Base-by-base conservation (phyloP, 2,888 invertebrate species). In the Callyntrura guangdongensis region DNA sequence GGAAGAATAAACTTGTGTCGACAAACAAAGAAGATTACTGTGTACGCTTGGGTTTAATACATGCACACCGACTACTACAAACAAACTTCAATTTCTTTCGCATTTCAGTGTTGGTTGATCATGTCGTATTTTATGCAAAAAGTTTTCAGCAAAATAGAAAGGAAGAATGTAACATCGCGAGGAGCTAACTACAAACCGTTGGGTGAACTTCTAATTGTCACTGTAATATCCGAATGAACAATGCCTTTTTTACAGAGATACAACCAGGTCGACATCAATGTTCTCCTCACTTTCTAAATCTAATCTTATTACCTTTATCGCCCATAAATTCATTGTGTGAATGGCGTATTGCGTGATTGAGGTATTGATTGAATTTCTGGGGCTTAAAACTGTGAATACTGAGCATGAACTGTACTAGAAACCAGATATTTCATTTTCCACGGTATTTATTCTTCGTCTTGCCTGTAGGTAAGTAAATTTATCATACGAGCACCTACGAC, bases 401-500 rank as follows among this genome's bases (percentile, higher is more conserved):
- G 69, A n/a, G 9, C 45, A 69, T 45, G 27, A 11, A 64, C 8
- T 36, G 0, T 9, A 36, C 11, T n/a, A 45, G 36, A 17, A 14
- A 27, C n/a, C 0, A 36, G 36, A 36, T 74, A 12, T 49, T 49
- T 49, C 6, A 11, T 49, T 8, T 25, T 25, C 2, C 22, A 0
- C 17, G 47, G 1, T 20, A 12, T 74, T 74, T 9, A 6, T 17
- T 9, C 49, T 12, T 49, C 11, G 47, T 14, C 22, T 49, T 47
- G 20, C 74, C 77, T 53, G 53, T 77, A 25, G 53, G 53, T 53
- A 77, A 77, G 25, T 77, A n/a, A 74, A 53, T 56, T 77, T n/a
- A 77, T 20, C 22, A 49, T 0, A 49, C 4, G 27, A 11, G 11
- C 72, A 22, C 74, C 20, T 27, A 49, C 20, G 9, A 20, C 36